phyloP scores from a whole-genome alignment of 30 jellyfish, hydroid and myxozoan species.

The Haliclystus octoradiatus region DNA sequence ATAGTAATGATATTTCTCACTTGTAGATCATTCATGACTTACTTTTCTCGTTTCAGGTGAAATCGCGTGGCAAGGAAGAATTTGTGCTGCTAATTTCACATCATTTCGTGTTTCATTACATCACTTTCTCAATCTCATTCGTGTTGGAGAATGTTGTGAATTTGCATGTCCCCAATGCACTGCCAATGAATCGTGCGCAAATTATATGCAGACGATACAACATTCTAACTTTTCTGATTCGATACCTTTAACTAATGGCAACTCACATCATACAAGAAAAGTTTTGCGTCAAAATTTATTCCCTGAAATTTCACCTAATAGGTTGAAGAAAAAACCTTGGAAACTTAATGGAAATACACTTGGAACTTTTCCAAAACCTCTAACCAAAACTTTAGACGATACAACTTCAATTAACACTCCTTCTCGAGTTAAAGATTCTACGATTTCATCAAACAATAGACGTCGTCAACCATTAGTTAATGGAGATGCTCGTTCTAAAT shows the following conservation, averaged over 20 bases:
- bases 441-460: no score
- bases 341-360: not conserved
- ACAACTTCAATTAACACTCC: not conserved
- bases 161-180: not conserved
- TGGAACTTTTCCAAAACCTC: not conserved
- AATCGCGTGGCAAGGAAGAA: slow-evolving; percentile 53
- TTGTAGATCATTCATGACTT: no score
- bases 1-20: no score
- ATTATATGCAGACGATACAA: not conserved
- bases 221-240: not conserved
- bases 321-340: not conserved
- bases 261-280: not conserved
- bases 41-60: no score
- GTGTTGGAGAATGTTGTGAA: not conserved
- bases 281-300: slow-evolving; percentile 7
- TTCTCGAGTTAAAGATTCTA: not conserved
- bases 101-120: slow-evolving; percentile 14
- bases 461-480: not conserved
- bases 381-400: not conserved
- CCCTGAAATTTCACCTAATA: slow-evolving; percentile 1
- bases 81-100: slow-evolving; percentile 23
- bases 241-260: not conserved
- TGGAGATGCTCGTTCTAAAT: not conserved
- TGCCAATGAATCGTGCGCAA: not conserved
- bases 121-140: slow-evolving; percentile 24